Base-by-base conservation (phyloP, 2,888 invertebrate genomes). In the Brachylomia viminalis region DNA sequence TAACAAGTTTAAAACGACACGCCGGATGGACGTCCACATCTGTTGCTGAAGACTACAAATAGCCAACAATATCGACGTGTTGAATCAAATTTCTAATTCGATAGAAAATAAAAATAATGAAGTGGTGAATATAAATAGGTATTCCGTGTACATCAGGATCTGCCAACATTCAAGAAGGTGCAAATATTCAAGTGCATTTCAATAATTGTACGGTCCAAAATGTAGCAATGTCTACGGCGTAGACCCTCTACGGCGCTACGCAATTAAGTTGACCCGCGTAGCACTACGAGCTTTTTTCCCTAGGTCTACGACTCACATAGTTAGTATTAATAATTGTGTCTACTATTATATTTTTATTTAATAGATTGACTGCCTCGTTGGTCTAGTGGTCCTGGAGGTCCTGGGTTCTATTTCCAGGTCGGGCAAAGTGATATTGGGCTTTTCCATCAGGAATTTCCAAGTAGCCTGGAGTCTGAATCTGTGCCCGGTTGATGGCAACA, bases 201-300 rank as follows among this genome's bases (percentile, higher is more conserved):
- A 33, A 33, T 33, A 33, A 33, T 33, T 33, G 5, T 33, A 33
- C 33, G 33, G 5, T 33, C 2, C 33, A 33, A n/a, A n/a, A n/a
- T n/a, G n/a, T 20, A 38, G 73, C 27, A 5, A 56, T 23, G 38
- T 77, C 54, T 69, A 77, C 68, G 78, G 17, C 58, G 78, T 52
- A 77, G 52, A 38, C n/a, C 49, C 33, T 67, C 68, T 76, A 77
- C 49, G 27, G 17, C 17, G 77, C 76, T 45, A 45, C 67, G 47
- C 20, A 17, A 15, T 20, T n/a, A 42, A 15, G 27, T 23, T 23
- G 30, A 49, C 2, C 17, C 10, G 49, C 76, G 38, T 64, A 64
- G 64, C 64, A n/a, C 47, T 49, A n/a, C 15, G 10, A 68, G 17
- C 27, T 59, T 7, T 62, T 11, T n/a, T 20, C 2, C 15, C 8